Conservation (phyloP, 2,888 invertebrate genomes). For the Lasiommata megera region DNA sequence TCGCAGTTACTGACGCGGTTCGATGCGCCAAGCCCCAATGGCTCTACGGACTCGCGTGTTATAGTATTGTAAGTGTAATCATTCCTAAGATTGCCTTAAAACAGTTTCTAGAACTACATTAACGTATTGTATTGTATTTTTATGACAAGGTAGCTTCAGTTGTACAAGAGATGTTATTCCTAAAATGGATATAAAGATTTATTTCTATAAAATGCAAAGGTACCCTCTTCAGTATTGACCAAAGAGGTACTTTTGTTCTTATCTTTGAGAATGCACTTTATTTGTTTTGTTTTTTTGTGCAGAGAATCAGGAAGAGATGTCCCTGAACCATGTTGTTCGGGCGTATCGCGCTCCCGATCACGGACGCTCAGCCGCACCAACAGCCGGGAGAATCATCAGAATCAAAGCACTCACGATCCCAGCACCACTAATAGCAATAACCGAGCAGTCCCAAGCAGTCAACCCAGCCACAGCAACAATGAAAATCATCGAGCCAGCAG, state of each 20-base stretch:
- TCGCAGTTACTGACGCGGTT: conserved; percentile 39
- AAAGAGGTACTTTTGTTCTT: too few relatives aligned
- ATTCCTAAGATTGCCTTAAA: not conserved
- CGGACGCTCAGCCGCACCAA: not conserved
- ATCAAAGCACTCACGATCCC: conserved; percentile 1
- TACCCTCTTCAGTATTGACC: too few relatives aligned
- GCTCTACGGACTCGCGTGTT: conserved; percentile 59
- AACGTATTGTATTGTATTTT: too few relatives aligned
- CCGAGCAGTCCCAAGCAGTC: not conserved
- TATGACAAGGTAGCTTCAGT: too few relatives aligned
- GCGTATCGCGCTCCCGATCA: not conserved
- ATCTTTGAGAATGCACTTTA: not conserved
- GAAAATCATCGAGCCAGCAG: not conserved
- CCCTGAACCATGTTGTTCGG: conserved; percentile 15
- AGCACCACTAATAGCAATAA: conserved; percentile 17
- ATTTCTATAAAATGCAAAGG: too few relatives aligned
- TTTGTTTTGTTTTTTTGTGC: not conserved
- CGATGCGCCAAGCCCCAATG: conserved; percentile 71
- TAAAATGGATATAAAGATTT: too few relatives aligned
- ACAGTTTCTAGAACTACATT: too few relatives aligned
- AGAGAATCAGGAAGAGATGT: conserved; percentile 24
- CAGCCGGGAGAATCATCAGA: conserved; percentile 7
- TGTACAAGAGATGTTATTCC: too few relatives aligned
- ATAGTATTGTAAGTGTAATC: conserved; percentile 59
- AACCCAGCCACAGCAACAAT: not conserved